Base-by-base conservation (phyloP, 2,797 vertebrate species). In the Prunella strophiata region DNA sequence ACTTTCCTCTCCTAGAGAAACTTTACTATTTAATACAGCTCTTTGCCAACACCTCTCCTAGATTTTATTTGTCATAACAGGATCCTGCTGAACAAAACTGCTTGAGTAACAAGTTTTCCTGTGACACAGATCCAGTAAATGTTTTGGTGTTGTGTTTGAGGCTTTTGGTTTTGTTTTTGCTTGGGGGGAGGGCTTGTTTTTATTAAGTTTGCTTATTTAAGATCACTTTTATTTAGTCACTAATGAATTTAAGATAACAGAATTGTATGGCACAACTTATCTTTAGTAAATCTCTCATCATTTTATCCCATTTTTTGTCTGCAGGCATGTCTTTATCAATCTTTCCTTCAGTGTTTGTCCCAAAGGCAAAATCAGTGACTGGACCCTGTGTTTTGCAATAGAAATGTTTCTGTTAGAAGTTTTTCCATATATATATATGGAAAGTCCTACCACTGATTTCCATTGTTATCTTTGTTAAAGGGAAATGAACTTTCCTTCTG, bases 171-270 rank as follows among this genome's bases (percentile, higher is more conserved):
- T 30, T 43, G 16, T 2, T 17, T 29, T 5, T 17, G 13, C 9
- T 36, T 38, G 8, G 3, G 2, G 0, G 6, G 3, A 7, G 2
- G 4, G 16, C 11, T 7, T 1, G 4, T 1, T 34, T 65, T 59
- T 45, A 16, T 70, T 0, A 48, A 58, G 3, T 36, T 57, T 34
- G 1, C 1, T 9, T 55, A 15, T n/a, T 72, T 78, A 45, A 51
- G 9, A 61, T 40, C 9, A 43, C 12, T 71, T 80, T 63, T 66
- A 38, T 71, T 75, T 43, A 34, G 7, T 36, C 12, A 43, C 3
- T 22, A 58, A 27, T 58, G 3, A n/a, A 74, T 63, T 84, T 78
- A 61, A 78, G 7, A 48, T 27, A 66, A 38, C 16, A 66, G 7
- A 83, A 26, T 59, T 4, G 0, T 36, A 27, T 15, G 7, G 5